These are phyloP conservation scores for Gymnothorax javanicus DNA, from an alignment of 2,797 vertebrate genomes.

Conservation along the genomic window DNA sequence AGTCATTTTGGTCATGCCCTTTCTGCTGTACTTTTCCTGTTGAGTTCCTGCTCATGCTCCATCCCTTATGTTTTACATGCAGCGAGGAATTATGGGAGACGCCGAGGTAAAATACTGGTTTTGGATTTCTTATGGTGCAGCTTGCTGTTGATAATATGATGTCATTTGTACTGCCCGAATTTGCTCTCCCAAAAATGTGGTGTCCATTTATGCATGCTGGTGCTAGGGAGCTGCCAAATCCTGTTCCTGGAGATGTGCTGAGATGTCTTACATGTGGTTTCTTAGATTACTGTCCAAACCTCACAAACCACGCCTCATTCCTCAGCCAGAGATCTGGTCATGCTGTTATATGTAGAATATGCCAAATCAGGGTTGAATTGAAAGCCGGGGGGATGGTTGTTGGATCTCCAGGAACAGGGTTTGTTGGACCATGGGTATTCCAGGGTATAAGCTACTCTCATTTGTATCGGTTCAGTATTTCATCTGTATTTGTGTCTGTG, in stretches of 20 bases:
- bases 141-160: not conserved
- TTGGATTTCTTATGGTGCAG: not conserved
- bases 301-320: too few relatives aligned
- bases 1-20: not conserved
- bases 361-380: too few relatives aligned
- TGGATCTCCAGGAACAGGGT: too few relatives aligned
- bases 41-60: conserved; percentile 53
- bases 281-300: too few relatives aligned
- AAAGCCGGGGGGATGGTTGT: too few relatives aligned
- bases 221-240: not conserved
- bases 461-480: not conserved
- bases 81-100: conserved; percentile 99
- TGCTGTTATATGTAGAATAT: too few relatives aligned
- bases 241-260: too few relatives aligned
- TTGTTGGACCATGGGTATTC: conserved; percentile 16
- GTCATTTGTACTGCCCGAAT: not conserved
- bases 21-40: conserved; percentile 27
- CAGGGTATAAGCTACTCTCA: not conserved
- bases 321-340: too few relatives aligned
- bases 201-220: conserved; percentile 38
- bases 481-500: not conserved
- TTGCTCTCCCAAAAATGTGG: not conserved
- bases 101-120: conserved; percentile 89
- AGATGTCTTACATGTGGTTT: too few relatives aligned
- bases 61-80: conserved; percentile 92